A percentile compares a stretch with the other conserved stretches of the same genome.
These are phyloP conservation scores for Cherax quadricarinatus DNA, from an alignment of 1,140 invertebrate genomes.

Conservation along the genomic window DNA sequence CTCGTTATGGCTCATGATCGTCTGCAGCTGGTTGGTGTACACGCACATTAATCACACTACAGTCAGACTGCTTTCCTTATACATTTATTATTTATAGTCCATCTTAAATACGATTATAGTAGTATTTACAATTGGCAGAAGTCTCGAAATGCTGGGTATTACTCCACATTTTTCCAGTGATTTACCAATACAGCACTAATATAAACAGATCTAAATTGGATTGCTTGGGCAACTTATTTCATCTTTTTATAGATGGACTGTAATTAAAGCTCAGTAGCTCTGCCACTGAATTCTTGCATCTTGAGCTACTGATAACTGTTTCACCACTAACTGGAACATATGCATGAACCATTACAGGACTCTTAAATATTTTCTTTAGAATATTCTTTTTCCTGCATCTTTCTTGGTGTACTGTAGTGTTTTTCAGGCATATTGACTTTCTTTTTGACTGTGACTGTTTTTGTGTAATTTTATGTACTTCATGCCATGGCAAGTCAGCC, in stretches of 20 bases:
- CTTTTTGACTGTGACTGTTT: no score
- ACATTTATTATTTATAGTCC: constrained; percentile 31
- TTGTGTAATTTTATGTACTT: no score
- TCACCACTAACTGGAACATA: no score
- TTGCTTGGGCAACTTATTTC: no score
- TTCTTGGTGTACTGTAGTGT: not conserved
- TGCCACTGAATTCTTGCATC: not conserved
- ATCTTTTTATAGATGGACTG: constrained; percentile 13
- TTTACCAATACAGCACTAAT: not conserved
- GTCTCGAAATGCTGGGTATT: not conserved
- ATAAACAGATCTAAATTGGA: no score
- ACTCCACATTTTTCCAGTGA: no score
- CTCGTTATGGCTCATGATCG: constrained; percentile 36
- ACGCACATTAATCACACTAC: constrained; percentile 53
- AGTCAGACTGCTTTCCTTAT: constrained; percentile 4
- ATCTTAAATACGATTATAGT: not conserved
- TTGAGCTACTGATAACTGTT: not conserved
- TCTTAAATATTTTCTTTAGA: no score
- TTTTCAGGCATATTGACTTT: not conserved
- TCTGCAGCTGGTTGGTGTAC: constrained; percentile 68
- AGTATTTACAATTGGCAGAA: not conserved
- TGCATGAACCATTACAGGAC: no score
- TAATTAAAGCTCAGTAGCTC: not conserved
- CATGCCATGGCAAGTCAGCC: constrained; percentile 25
- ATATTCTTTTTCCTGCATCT: no score